Conservation (phyloP, 2,888 invertebrate genomes). For the Elmis aenea region DNA sequence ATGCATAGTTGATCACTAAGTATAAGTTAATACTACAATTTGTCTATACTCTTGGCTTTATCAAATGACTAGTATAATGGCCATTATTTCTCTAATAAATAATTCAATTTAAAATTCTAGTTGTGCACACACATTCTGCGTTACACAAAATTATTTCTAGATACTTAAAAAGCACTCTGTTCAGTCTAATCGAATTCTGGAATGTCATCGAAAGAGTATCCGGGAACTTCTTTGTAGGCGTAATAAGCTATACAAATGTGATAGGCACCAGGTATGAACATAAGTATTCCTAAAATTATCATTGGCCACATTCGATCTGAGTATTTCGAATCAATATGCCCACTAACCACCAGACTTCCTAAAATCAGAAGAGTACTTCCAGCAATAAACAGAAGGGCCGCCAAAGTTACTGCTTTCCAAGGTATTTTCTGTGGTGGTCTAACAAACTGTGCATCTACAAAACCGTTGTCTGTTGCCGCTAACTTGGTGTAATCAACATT, state of each 20-base stretch:
- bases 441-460: constrained; percentile 66
- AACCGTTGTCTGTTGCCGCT: constrained; percentile 56
- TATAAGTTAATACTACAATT: too few relatives aligned
- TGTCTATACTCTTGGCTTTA: too few relatives aligned
- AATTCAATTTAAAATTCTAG: neutral
- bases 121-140: too few relatives aligned
- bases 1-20: too few relatives aligned
- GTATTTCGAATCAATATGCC: constrained; percentile 78
- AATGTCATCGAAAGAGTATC: constrained; percentile 83
- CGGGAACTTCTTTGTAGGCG: constrained; percentile 77
- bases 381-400: constrained; percentile 69
- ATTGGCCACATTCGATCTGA: constrained; percentile 86
- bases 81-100: neutral
- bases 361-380: constrained; percentile 57
- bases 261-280: constrained; percentile 90
- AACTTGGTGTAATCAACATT: constrained; percentile 59
- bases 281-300: constrained; percentile 77
- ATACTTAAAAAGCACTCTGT: too few relatives aligned
- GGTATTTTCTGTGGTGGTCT: constrained; percentile 68
- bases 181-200: constrained; percentile 76
- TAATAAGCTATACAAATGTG: constrained; percentile 84
- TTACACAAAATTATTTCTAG: too few relatives aligned
- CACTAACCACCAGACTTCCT: constrained; percentile 70
- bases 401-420: constrained; percentile 77
- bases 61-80: too few relatives aligned